A percentile compares a stretch with the other conserved stretches of the same genome.
Evolutionary conservation across 2,797 vertebrate species (phyloP).

Genomic region (Dromococcyx pavoninus): DNA sequence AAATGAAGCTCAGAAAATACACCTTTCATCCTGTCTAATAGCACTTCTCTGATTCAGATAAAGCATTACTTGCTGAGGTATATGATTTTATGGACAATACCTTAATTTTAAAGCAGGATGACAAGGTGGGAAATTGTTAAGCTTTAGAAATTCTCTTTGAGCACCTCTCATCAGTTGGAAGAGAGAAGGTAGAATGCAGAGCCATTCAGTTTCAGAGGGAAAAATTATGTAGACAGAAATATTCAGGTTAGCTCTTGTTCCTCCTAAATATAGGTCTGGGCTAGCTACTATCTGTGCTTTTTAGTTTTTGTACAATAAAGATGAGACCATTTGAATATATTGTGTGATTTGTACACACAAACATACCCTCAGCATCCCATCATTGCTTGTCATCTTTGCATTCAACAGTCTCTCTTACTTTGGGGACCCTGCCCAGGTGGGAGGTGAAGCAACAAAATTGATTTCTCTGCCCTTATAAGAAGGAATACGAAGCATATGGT

Average conservation of each 20-base stretch:
- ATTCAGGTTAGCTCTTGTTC: background rate
- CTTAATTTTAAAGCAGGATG: background rate
- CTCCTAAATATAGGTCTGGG: background rate
- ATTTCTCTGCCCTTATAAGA: background rate
- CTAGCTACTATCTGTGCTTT: background rate
- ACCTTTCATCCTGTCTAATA: background rate
- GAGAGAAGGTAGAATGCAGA: background rate
- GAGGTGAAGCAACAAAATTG: background rate
- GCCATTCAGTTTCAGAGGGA: background rate
- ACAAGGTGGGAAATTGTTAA: background rate
- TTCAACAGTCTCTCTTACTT: background rate
- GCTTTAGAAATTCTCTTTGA: background rate
- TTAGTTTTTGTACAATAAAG: background rate
- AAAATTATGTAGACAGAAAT: background rate
- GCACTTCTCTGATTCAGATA: background rate
- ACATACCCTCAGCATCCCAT: background rate
- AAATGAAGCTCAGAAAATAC: background rate
- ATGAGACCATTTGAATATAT: background rate
- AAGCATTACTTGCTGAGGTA: background rate
- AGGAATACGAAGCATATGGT: background rate
- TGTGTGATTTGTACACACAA: background rate
- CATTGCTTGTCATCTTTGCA: rapidly evolving
- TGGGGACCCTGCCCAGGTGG: background rate
- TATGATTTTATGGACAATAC: background rate
- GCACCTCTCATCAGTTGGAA: background rate